These are phyloP conservation scores for Chalcis sispes DNA, from an alignment of 2,888 invertebrate genomes.

Conservation along the genomic window DNA sequence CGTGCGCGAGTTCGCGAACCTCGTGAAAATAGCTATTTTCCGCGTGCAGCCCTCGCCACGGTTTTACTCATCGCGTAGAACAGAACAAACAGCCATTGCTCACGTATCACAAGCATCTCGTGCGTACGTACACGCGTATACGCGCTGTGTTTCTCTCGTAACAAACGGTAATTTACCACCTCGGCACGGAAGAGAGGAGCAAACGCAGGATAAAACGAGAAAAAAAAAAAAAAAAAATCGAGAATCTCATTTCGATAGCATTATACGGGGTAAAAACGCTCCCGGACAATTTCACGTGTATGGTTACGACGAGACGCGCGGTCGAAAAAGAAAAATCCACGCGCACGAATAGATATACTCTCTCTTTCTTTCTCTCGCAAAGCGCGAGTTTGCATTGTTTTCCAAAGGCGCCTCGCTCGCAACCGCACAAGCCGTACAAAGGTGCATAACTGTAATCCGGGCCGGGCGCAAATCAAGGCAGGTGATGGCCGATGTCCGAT, in stretches of 20 bases:
- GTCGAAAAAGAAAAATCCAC: neutral
- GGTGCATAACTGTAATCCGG: conserved; percentile 54
- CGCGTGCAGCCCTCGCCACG: too few species aligned
- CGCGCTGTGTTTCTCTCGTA: neutral
- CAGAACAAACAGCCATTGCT: conserved; percentile 30
- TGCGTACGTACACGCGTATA: neutral
- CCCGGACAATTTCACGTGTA: conserved; percentile 50
- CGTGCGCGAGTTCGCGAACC: too few species aligned
- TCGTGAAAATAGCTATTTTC: conserved; percentile 44
- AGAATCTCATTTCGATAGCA: conserved; percentile 42
- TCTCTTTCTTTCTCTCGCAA: neutral
- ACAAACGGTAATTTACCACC: conserved; percentile 44
- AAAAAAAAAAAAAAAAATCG: conserved; percentile 2
- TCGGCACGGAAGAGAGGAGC: neutral
- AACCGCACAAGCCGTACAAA: conserved; percentile 50
- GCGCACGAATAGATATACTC: too few species aligned
- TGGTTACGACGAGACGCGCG: conserved; percentile 3
- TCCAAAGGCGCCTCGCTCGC: neutral
- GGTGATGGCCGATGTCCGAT: conserved; percentile 56
- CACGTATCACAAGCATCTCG: conserved; percentile 5
- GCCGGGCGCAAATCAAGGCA: conserved; percentile 49
- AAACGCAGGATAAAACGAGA: neutral
- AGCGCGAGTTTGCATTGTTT: neutral
- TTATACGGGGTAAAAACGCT: conserved; percentile 43
- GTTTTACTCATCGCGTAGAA: too few species aligned